Evolutionary conservation across 1,140 invertebrate genomes (phyloP), one percentile per base, ranked within the genome.

Genomic region (Orius insidiosus): DNA sequence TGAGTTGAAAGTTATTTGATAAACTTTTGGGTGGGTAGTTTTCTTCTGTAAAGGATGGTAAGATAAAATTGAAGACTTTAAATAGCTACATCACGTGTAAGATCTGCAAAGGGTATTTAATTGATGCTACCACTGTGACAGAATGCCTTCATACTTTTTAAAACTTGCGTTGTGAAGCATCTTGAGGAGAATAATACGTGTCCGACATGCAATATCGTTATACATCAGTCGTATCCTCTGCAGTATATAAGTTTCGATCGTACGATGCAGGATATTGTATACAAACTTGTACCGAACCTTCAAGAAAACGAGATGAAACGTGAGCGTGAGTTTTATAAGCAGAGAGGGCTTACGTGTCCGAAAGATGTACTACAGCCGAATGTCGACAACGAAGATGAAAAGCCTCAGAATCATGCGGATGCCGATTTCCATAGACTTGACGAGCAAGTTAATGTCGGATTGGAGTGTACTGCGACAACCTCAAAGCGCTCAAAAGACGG

Each of bases 101-200:
- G 65, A 87, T 97, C 62, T 97, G 92, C 67, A 75, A 83, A 50
- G 93, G 93, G 14, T 96, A 97, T 61, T 77, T 95, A 55, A 89
- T 97, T 58, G 90, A 97, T 68, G 92, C 93, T 18, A 95, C 90
- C 11, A 96, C 92, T 30, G 89, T 96, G 39, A 93, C 87, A 34
- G 92, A 96, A 75, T 97, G 92, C 70, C 75, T 97, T 55, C 90
- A 97, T 72, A 94, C 92, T 55, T 94, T 96, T 68, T 98, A 96
- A 96, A 67, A 95, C 87, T 61, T 98, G 92, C 63, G 66, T 98
- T 49, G 92, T 98, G 37, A 96, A 96, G 62, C 89, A 96, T 67
- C 68, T 97, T 46, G 90, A 96, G 63, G 90, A n/a, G n/a, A 92
- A 92, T 59, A 95, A 96, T 62, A 90, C 86, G 13, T 97, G 93